Conservation (phyloP, 2,113 vertebrate species). For the Chionis minor region DNA sequence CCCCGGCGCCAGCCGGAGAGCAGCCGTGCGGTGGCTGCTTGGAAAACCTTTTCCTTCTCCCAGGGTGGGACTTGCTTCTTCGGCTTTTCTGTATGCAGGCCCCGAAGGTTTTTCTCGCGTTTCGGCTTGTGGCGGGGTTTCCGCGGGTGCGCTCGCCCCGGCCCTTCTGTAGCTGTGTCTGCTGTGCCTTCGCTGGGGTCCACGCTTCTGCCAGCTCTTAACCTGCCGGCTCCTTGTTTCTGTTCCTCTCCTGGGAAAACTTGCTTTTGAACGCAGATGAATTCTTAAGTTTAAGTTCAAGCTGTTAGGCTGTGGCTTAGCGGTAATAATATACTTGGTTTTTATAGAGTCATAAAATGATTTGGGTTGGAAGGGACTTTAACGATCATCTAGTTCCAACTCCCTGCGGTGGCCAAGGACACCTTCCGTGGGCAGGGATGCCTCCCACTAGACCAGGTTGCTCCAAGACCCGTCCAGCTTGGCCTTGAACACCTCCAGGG, state of each 20-base stretch:
- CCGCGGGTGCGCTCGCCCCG: fast-evolving
- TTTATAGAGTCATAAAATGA: not conserved
- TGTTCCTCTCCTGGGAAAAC: fast-evolving
- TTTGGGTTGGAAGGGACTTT: not conserved
- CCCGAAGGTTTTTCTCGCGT: not conserved
- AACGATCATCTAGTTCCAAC: not conserved
- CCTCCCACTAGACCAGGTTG: not conserved
- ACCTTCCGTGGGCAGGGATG: not conserved
- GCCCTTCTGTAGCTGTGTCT: fast-evolving
- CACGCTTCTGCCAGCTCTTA: fast-evolving
- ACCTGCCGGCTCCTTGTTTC: fast-evolving
- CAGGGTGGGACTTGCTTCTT: fast-evolving
- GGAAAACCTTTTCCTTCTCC: fast-evolving
- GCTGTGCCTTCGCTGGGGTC: not conserved
- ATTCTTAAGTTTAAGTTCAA: fast-evolving
- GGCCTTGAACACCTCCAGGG: not conserved
- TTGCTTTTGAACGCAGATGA: fast-evolving
- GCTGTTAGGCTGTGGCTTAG: not conserved
- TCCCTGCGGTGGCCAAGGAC: not conserved
- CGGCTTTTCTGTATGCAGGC: fast-evolving
- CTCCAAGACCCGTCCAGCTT: not conserved
- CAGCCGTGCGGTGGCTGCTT: not conserved
- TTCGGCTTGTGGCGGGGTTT: too few relatives aligned
- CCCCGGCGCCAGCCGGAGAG: not conserved
- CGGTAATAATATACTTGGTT: fast-evolving